Percentiles rank a stretch among this genome's conserved stretches.
Evolutionary conservation across 2,888 invertebrate genomes (phyloP).

Genomic region (Nebria salina): DNA sequence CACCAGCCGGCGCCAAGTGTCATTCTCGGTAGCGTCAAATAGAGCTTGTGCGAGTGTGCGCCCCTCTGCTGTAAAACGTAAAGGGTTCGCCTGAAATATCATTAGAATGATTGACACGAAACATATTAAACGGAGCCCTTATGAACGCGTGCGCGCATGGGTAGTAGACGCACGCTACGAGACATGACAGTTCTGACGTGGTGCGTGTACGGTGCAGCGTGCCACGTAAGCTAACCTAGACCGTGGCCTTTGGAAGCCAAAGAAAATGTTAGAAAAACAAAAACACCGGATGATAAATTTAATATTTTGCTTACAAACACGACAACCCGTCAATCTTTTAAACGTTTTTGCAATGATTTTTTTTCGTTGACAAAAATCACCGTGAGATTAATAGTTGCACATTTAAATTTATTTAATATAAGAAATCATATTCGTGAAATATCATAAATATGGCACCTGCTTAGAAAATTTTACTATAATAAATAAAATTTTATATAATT

Average conservation of each 20-base stretch:
- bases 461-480: no score
- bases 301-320: background rate
- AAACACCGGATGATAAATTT: background rate
- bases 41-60: background rate
- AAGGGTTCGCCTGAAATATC: constrained; percentile 59
- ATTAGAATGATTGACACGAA: constrained; percentile 62
- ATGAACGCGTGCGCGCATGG: constrained; percentile 15
- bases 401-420: background rate
- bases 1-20: constrained; percentile 44
- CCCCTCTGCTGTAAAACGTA: constrained; percentile 54
- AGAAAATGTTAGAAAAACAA: background rate
- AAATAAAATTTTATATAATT: no score
- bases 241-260: background rate
- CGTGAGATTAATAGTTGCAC: background rate
- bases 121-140: constrained; percentile 59
- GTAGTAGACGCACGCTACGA: background rate
- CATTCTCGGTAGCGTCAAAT: constrained; percentile 26
- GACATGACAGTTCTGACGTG: background rate
- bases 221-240: background rate
- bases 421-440: no score
- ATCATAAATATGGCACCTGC: no score
- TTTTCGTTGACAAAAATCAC: background rate
- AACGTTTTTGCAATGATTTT: background rate
- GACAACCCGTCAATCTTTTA: background rate
- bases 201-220: background rate